phyloP scores from a whole-genome alignment of 2,888 invertebrate genomes.

The Melinopterus prodromus region DNA sequence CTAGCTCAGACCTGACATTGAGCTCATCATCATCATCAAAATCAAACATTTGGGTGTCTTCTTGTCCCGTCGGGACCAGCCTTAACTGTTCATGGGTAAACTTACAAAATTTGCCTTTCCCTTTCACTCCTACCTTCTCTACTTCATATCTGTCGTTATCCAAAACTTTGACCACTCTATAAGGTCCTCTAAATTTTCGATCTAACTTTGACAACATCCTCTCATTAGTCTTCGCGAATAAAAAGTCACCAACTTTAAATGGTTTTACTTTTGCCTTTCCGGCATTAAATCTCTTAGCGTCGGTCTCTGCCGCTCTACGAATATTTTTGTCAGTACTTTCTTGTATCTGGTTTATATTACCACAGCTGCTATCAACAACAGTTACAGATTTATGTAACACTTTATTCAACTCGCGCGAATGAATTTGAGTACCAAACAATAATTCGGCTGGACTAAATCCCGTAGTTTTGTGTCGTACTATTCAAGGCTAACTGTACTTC shows the following conservation, averaged over 20 bases:
- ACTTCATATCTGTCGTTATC: constrained; percentile 15
- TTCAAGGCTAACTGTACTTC: constrained; percentile 13
- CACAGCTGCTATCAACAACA: too few species aligned
- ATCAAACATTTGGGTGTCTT: neutral
- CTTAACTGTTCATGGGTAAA: constrained; percentile 22
- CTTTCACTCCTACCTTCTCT: neutral
- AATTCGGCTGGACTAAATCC: too few species aligned
- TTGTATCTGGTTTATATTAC: too few species aligned
- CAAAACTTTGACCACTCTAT: constrained; percentile 17
- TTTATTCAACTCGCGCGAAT: too few species aligned
- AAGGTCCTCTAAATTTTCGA: constrained; percentile 19
- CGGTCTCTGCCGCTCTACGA: too few species aligned
- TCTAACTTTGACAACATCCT: constrained; percentile 18
- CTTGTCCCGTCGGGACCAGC: neutral
- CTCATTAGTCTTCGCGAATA: neutral
- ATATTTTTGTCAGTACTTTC: too few species aligned
- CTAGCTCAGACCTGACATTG: constrained; percentile 8
- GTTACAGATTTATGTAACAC: too few species aligned
- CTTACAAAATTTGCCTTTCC: constrained; percentile 6
- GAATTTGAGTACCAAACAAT: too few species aligned
- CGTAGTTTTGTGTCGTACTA: too few species aligned
- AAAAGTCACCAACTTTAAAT: constrained; percentile 12
- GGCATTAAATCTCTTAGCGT: constrained; percentile 26
- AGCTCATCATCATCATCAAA: neutral
- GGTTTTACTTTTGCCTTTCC: constrained; percentile 16